Conservation (phyloP, 2,888 invertebrate genomes). For the Epinotia demarniana region DNA sequence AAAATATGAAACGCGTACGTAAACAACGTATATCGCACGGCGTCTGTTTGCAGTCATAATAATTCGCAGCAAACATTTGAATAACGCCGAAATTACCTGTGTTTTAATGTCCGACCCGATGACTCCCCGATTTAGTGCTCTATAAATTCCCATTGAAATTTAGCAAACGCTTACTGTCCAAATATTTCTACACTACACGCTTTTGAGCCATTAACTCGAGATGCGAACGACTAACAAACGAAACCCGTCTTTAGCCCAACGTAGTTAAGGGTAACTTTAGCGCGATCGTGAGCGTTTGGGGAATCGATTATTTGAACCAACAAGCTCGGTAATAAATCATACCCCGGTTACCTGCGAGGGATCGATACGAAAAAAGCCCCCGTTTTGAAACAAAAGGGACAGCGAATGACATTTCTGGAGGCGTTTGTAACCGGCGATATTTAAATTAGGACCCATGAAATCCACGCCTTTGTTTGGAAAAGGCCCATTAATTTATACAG, state of each 20-base stretch:
- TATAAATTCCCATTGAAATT: slow-evolving; percentile 72
- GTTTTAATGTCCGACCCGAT: slow-evolving; percentile 46
- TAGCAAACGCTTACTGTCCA: slow-evolving; percentile 70
- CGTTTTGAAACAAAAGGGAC: slow-evolving; percentile 74
- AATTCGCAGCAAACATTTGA: slow-evolving; percentile 42
- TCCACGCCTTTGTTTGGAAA: slow-evolving; percentile 30
- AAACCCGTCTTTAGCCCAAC: slow-evolving; percentile 54
- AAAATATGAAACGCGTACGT: slow-evolving; percentile 34
- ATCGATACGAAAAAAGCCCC: slow-evolving; percentile 76
- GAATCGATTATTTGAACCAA: slow-evolving; percentile 83
- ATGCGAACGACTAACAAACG: slow-evolving; percentile 57
- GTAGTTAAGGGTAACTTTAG: slow-evolving; percentile 57
- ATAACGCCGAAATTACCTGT: slow-evolving; percentile 47
- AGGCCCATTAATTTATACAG: slow-evolving; percentile 38
- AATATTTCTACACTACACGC: slow-evolving; percentile 73
- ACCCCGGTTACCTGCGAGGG: slow-evolving; percentile 79
- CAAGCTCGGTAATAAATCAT: slow-evolving; percentile 82
- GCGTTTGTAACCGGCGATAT: slow-evolving; percentile 51
- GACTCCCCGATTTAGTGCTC: slow-evolving; percentile 65
- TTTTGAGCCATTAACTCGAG: slow-evolving; percentile 73
- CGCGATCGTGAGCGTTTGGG: slow-evolving; percentile 56
- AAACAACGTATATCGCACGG: slow-evolving; percentile 20
- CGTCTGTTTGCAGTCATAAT: slow-evolving; percentile 44
- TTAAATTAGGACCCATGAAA: slow-evolving; percentile 45
- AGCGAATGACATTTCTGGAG: slow-evolving; percentile 69